Base-by-base conservation (phyloP, 2,113 vertebrate genomes). In the Toxotes chatareus region DNA sequence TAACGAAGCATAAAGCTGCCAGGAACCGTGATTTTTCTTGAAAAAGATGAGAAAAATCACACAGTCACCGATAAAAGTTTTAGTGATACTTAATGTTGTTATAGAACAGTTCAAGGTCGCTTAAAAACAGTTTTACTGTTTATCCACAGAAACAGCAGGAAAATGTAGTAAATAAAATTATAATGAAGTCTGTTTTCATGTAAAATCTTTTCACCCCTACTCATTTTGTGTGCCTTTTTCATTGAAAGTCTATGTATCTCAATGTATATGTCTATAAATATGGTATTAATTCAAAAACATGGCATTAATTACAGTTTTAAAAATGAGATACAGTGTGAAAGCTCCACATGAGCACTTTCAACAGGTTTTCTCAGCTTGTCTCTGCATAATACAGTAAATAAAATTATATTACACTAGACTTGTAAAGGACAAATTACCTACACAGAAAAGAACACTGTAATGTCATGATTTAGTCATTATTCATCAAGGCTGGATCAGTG, bases 401-500 rank as follows among this genome's bases (percentile, higher is more conserved):
- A 12, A 27, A n/a, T 56, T 55, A 47, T 17, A 7, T 47, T 49
- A 17, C 16, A 9, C 4, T 8, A n/a, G 19, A 27, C n/a, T 11
- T 0, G 10, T 55, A 27, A 27, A 27, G 12, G n/a, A 23, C 8
- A 27, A 49, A 4, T 49, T 49, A 16, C 44, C 3, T 44, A 27
- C 3, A 51, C 21, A 2, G n/a, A 19, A n/a, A 51, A 51, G 5
- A 2, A n/a, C 17, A 16, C 6, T 34, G 5, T 73, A 47, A 61
- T 55, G 51, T 23, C 11, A 1, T 38, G 27, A n/a, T 62, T 73
- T 51, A 16, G n/a, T 11, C 27, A 75, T 16, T 5, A 47, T 46
- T 17, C 34, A 40, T 27, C 70, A 34, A 34, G 60, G 19, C 32
- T 57, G 49, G 38, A 64, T 83, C 51, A 59, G 42, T 40, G 40